A percentile compares a stretch with the other conserved stretches of the same genome.
phyloP scores from a whole-genome alignment of 2,888 invertebrate genomes.

The Erynnis tages region DNA sequence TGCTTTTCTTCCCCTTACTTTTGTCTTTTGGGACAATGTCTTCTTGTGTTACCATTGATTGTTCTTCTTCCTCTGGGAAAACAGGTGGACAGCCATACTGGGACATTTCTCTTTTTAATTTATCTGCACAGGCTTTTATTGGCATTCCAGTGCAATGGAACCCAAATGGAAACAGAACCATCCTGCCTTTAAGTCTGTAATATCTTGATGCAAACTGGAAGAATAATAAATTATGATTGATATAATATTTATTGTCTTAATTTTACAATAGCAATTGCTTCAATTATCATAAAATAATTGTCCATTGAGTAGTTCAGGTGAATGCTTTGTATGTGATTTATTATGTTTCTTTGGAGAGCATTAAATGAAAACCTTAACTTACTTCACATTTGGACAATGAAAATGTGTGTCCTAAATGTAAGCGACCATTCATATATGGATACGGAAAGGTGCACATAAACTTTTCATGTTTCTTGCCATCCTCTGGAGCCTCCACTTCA shows the following conservation, averaged over 20 bases:
- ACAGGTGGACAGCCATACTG: conserved; percentile 95
- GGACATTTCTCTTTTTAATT: conserved; percentile 95
- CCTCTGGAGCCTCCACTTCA: conserved; percentile 90
- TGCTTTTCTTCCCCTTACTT: conserved; percentile 95
- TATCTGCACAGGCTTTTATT: conserved; percentile 99
- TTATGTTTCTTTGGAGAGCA: too few species aligned
- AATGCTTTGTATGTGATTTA: too few species aligned
- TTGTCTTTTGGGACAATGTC: conserved; percentile 84
- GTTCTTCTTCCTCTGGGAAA: conserved; percentile 86
- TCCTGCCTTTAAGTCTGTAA: conserved; percentile 94
- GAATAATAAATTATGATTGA: neutral
- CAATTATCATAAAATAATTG: neutral
- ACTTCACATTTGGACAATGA: conserved; percentile 98
- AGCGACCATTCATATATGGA: conserved; percentile 99
- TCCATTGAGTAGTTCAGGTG: too few species aligned
- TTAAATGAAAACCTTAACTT: too few species aligned
- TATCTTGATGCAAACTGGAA: conserved; percentile 93
- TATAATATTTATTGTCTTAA: neutral
- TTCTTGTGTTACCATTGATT: conserved; percentile 71
- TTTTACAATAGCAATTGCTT: neutral
- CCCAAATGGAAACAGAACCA: conserved; percentile 97
- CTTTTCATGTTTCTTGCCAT: conserved; percentile 86
- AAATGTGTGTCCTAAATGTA: conserved; percentile 99
- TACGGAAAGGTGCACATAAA: conserved; percentile 97
- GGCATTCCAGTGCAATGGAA: conserved; percentile 99